Conservation (phyloP, 2,888 invertebrate genomes). For the Lithophane socia region DNA sequence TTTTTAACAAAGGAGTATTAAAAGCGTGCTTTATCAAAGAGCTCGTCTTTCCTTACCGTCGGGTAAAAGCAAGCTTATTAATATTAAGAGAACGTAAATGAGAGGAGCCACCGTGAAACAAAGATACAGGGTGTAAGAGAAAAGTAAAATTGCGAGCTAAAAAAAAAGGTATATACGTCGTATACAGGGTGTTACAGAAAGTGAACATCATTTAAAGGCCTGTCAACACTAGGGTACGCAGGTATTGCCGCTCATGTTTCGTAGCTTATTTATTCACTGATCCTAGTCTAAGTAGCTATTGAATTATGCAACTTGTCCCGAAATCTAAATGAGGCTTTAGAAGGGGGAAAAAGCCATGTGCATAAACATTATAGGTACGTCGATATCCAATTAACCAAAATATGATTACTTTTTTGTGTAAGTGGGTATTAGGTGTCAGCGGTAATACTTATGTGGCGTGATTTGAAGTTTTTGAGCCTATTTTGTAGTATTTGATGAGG, state of each 20-base stretch:
- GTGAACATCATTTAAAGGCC: background rate
- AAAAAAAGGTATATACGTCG: background rate
- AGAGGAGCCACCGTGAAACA: background rate
- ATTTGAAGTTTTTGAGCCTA: background rate
- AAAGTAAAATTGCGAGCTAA: background rate
- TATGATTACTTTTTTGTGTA: background rate
- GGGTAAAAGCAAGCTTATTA: conserved; percentile 3
- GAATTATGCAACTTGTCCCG: background rate
- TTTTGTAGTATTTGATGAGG: background rate
- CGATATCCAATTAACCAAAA: background rate
- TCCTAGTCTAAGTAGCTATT: background rate
- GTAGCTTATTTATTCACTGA: background rate
- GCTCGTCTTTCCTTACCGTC: background rate
- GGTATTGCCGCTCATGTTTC: background rate
- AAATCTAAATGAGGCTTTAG: background rate
- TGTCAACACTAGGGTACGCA: background rate
- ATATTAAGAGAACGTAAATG: conserved; percentile 17
- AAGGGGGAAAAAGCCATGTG: background rate
- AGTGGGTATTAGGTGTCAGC: too few relatives aligned
- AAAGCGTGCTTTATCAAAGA: conserved; percentile 16
- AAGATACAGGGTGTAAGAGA: background rate
- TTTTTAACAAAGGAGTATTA: conserved; percentile 20
- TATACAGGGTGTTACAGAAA: too few relatives aligned
- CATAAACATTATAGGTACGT: too few relatives aligned
- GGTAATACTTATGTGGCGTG: background rate